phyloP scores from a whole-genome alignment of 2,113 vertebrate genomes.

The Perca flavescens region DNA sequence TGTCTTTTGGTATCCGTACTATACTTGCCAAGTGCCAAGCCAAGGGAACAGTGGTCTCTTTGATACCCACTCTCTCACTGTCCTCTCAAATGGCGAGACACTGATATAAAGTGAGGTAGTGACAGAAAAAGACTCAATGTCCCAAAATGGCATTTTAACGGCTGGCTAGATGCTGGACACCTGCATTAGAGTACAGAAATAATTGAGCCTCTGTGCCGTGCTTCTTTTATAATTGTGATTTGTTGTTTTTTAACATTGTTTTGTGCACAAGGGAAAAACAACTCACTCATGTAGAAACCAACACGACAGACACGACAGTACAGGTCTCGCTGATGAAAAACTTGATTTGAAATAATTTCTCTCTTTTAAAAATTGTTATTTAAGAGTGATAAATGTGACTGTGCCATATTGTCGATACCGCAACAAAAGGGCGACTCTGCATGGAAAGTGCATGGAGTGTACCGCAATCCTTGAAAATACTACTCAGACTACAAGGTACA shows the following conservation, averaged over 20 bases:
- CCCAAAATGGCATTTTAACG: slow-evolving; percentile 45
- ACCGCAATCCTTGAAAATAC: slow-evolving; percentile 3
- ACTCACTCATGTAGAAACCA: slow-evolving; percentile 20
- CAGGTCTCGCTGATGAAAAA: slow-evolving; percentile 16
- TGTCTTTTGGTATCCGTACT: slow-evolving; percentile 49
- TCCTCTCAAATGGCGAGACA: slow-evolving; percentile 30
- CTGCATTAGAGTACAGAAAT: slow-evolving; percentile 36
- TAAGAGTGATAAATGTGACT: slow-evolving; percentile 34
- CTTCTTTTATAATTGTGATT: slow-evolving; percentile 10
- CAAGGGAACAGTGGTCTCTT: slow-evolving; percentile 67
- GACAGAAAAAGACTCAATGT: slow-evolving; percentile 26
- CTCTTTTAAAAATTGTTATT: slow-evolving; percentile 21
- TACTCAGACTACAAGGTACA: slow-evolving; percentile 16
- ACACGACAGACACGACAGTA: not conserved
- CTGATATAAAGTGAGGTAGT: slow-evolving; percentile 18
- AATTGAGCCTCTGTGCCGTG: slow-evolving; percentile 30
- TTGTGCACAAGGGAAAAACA: slow-evolving; percentile 41
- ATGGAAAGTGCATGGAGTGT: slow-evolving; percentile 50
- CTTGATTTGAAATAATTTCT: slow-evolving; percentile 18
- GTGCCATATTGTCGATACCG: slow-evolving; percentile 52
- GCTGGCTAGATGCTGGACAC: slow-evolving; percentile 38
- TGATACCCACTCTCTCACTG: slow-evolving; percentile 34
- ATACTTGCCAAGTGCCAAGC: slow-evolving; percentile 64
- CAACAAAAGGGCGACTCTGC: slow-evolving; percentile 34
- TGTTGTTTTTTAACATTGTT: slow-evolving; percentile 11